Percentiles rank a stretch among this genome's conserved stretches.
Evolutionary conservation across 2,113 vertebrate genomes (phyloP).

Genomic region (Sisor rabdophorus): DNA sequence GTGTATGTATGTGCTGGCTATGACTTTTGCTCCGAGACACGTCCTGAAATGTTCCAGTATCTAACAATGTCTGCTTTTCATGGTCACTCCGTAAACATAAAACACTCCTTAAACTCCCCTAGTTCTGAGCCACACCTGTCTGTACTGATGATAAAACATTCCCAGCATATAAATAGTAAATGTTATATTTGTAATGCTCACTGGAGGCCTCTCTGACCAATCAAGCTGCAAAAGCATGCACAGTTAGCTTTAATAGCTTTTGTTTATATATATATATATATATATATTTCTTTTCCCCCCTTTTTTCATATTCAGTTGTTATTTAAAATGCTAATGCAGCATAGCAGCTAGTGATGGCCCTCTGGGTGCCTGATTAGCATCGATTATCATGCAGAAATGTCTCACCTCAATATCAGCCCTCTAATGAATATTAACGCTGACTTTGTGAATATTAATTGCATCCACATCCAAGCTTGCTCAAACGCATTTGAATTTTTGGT

Average conservation of each 20-base stretch:
- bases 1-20: neutral
- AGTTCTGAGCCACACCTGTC: too few relatives aligned
- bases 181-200: neutral
- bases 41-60: neutral
- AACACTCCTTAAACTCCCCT: neutral
- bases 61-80: neutral
- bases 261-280: slow-evolving; percentile 50
- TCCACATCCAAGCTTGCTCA: neutral
- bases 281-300: slow-evolving; percentile 69
- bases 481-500: too few relatives aligned
- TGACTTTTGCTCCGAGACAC: neutral
- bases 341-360: slow-evolving; percentile 82
- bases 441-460: slow-evolving; percentile 68
- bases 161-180: neutral
- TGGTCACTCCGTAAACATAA: neutral
- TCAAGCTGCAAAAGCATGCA: neutral
- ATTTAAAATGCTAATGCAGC: slow-evolving; percentile 94
- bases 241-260: slow-evolving; percentile 53
- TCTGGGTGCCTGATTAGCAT: slow-evolving; percentile 90
- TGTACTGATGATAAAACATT: neutral
- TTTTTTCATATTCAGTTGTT: slow-evolving; percentile 67
- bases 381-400: slow-evolving; percentile 96
- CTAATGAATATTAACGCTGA: slow-evolving; percentile 55
- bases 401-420: slow-evolving; percentile 81
- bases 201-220: neutral